Percentiles rank a stretch among this genome's conserved stretches.
These are phyloP conservation scores for Smutsia temminckii DNA, from an alignment of 2,797 vertebrate species.

Conservation along the genomic window DNA sequence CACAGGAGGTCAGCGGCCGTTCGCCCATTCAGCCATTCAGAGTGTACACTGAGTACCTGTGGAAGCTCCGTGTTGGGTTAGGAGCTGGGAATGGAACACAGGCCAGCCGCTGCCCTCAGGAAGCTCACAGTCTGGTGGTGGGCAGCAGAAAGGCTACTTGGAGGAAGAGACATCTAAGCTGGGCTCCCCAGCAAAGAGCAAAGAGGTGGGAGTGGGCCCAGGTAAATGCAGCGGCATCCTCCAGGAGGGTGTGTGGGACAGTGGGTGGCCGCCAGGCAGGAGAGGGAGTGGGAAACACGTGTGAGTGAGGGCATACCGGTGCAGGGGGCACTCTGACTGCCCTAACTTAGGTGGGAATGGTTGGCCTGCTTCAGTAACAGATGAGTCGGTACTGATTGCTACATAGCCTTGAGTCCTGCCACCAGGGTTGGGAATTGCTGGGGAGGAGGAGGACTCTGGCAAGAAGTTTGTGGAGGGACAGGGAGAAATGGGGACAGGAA, in stretches of 20 bases:
- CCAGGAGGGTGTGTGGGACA: background rate
- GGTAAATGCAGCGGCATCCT: no score
- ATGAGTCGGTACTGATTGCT: background rate
- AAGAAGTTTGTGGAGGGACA: background rate
- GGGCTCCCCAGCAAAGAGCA: background rate
- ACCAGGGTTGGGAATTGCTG: background rate
- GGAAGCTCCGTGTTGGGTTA: background rate
- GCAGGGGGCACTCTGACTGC: background rate
- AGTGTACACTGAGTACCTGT: background rate
- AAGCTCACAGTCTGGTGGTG: background rate
- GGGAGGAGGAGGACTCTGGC: background rate
- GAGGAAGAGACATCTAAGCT: background rate
- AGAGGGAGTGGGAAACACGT: no score
- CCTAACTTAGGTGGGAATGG: background rate
- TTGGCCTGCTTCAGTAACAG: background rate
- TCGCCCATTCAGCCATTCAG: background rate
- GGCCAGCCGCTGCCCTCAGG: background rate
- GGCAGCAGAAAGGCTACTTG: background rate
- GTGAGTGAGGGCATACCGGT: background rate
- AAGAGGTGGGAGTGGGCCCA: background rate
- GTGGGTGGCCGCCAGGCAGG: background rate
- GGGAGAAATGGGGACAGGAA: background rate
- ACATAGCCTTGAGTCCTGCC: background rate
- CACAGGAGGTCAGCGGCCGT: background rate
- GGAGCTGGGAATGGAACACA: background rate